Conservation (phyloP, 2,888 invertebrate genomes). For the Cheilosia scutellata region DNA sequence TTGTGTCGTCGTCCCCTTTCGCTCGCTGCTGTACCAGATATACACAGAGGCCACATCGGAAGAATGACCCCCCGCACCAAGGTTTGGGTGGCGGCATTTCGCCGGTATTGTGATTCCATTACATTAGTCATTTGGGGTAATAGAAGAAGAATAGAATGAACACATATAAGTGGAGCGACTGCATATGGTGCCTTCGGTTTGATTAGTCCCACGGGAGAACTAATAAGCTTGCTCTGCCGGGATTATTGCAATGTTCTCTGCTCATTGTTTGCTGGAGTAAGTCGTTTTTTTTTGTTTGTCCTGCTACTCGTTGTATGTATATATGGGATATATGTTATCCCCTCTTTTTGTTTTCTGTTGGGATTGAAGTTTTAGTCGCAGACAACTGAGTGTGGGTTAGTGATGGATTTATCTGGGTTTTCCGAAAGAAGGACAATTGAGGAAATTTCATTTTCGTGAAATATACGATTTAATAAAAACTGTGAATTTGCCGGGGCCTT, state of each 20-base stretch:
- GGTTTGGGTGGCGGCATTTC: constrained; percentile 5
- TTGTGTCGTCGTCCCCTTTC: not conserved
- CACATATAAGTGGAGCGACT: constrained; percentile 65
- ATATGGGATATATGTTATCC: too few relatives aligned
- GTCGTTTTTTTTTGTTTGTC: not conserved
- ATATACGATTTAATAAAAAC: too few relatives aligned
- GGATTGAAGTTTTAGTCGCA: constrained; percentile 2
- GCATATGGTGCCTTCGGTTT: constrained; percentile 74
- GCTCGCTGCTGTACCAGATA: constrained; percentile 11
- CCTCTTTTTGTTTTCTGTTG: too few relatives aligned
- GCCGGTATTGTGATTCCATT: constrained; percentile 67
- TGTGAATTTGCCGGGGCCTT: too few relatives aligned
- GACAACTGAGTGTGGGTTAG: not conserved
- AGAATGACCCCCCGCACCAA: constrained; percentile 33
- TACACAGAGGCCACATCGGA: constrained; percentile 27
- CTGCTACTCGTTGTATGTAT: not conserved
- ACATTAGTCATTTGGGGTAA: constrained; percentile 75
- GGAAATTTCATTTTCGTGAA: too few relatives aligned
- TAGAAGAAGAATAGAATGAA: constrained; percentile 71
- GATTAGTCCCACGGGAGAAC: constrained; percentile 73
- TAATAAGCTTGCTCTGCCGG: constrained; percentile 67
- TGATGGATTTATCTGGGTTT: constrained; percentile 27
- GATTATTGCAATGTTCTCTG: constrained; percentile 51
- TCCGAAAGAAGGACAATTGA: not conserved
- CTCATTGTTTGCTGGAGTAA: constrained; percentile 47